Evolutionary conservation across 2,797 vertebrate species (phyloP).

Genomic region (Paedocypris micromegethes): DNA sequence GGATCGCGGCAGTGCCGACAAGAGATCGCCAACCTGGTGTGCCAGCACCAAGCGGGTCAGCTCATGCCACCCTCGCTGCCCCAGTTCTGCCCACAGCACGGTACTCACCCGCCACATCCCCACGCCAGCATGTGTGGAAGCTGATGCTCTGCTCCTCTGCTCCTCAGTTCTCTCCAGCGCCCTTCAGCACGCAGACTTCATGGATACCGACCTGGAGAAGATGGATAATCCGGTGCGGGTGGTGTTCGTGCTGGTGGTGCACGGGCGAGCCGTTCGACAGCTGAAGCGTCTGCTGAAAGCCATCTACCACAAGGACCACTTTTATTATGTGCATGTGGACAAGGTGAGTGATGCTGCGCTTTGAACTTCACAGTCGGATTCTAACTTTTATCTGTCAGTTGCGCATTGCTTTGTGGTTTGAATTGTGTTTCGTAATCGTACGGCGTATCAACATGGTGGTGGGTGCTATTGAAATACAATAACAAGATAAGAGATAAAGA

Average conservation of each 20-base stretch:
- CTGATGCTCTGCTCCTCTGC: no score
- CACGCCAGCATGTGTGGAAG: neutral
- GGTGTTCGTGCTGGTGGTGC: conserved; percentile 90
- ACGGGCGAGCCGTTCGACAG: conserved; percentile 87
- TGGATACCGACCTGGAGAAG: conserved; percentile 66
- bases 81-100: conserved; percentile 84
- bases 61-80: conserved; percentile 88
- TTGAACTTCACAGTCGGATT: neutral
- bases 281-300: conserved; percentile 92
- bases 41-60: conserved; percentile 83
- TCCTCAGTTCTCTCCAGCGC: conserved; percentile 76
- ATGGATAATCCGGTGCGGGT: conserved; percentile 80
- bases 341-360: conserved; percentile 73
- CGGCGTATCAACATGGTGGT: no score
- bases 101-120: conserved; percentile 58
- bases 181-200: conserved; percentile 75
- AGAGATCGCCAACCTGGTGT: conserved; percentile 91
- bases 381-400: neutral
- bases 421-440: no score
- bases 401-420: no score
- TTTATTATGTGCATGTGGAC: conserved; percentile 97
- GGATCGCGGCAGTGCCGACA: conserved; percentile 85
- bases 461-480: no score
- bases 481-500: no score
- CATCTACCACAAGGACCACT: conserved; percentile 90